phyloP scores from a whole-genome alignment of 2,797 vertebrate genomes.

The Thamnophis elegans region DNA sequence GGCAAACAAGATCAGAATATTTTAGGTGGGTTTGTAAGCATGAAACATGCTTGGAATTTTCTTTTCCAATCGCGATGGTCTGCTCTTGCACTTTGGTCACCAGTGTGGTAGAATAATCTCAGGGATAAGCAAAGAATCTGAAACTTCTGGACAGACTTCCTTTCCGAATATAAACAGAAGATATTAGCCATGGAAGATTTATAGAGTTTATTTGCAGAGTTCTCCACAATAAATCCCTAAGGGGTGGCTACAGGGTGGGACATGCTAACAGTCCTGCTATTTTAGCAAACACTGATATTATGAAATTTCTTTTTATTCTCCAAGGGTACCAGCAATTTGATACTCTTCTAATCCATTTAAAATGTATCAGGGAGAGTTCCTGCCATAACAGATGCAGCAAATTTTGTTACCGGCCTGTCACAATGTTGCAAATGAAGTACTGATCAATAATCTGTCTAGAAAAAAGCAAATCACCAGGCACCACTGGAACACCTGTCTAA shows the following conservation, averaged over 20 bases:
- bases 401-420: background rate
- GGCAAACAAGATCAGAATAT: constrained; percentile 35
- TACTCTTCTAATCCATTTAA: background rate
- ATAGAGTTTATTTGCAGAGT: constrained; percentile 18
- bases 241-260: background rate
- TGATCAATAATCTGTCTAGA: background rate
- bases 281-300: background rate
- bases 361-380: background rate
- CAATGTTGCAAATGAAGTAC: background rate
- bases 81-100: constrained; percentile 22
- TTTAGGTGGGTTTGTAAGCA: constrained; percentile 17
- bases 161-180: constrained; percentile 8
- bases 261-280: background rate
- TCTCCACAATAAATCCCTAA: background rate
- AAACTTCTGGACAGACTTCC: constrained; percentile 20
- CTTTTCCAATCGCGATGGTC: fast-evolving
- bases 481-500: background rate
- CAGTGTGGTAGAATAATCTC: constrained; percentile 14
- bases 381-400: background rate
- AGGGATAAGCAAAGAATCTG: constrained; percentile 1
- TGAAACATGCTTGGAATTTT: constrained; percentile 28
- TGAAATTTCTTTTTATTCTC: background rate
- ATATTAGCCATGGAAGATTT: background rate
- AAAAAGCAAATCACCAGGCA: background rate
- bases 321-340: background rate